Evolutionary conservation across 1,140 invertebrate species (phyloP).

Genomic region (Grapholita molesta): DNA sequence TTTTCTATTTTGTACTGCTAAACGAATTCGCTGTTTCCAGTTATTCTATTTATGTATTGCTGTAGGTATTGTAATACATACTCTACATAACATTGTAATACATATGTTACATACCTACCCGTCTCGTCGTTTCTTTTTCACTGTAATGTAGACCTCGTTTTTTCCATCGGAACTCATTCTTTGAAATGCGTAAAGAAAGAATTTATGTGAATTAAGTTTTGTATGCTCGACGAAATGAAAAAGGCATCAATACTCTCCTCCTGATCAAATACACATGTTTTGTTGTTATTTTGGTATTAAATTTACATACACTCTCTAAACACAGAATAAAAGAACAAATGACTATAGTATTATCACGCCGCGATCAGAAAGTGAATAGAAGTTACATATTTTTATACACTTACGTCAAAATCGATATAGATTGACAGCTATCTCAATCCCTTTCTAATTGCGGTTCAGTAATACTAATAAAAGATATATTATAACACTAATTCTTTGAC

Average conservation of each 20-base stretch:
- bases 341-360: not conserved
- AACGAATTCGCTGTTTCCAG: not conserved
- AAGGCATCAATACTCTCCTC: not conserved
- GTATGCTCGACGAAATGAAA: not conserved
- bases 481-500: no score
- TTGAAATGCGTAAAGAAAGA: not conserved
- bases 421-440: no score
- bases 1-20: no score
- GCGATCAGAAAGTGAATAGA: no score
- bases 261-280: not conserved
- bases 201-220: not conserved
- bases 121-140: slow-evolving; percentile 6
- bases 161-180: not conserved
- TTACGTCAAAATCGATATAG: no score
- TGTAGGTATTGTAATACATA: no score
- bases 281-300: not conserved
- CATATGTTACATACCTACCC: not conserved
- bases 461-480: no score
- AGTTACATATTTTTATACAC: no score
- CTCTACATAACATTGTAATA: slow-evolving; percentile 9
- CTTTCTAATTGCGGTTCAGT: no score
- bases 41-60: not conserved
- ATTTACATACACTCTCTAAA: not conserved
- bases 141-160: not conserved
- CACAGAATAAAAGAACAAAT: not conserved